These are phyloP conservation scores for Ophioninae sp. DNA, from an alignment of 2,888 invertebrate genomes.

Conservation along the genomic window DNA sequence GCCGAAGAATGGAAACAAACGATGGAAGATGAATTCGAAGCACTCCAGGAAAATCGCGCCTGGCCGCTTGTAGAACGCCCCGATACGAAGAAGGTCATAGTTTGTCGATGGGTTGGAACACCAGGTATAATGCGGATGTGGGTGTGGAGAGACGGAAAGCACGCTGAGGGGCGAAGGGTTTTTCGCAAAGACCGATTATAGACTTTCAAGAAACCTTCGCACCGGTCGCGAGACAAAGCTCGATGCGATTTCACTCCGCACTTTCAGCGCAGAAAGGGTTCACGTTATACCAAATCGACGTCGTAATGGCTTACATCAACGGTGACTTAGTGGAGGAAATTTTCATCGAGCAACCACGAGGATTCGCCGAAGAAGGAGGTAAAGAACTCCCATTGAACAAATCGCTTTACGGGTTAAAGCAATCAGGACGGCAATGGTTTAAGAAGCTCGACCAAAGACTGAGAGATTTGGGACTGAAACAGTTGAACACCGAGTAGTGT, in stretches of 20 bases:
- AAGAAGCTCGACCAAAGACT: conserved; percentile 30
- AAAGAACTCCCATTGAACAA: conserved; percentile 60
- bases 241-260: conserved; percentile 1
- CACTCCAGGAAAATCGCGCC: conserved; percentile 21
- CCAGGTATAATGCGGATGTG: conserved; percentile 28
- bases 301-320: conserved; percentile 30
- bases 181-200: conserved; percentile 20
- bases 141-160: background rate
- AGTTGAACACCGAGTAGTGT: conserved; percentile 50
- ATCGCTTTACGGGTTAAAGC: conserved; percentile 63
- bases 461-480: conserved; percentile 18
- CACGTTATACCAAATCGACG: conserved; percentile 8
- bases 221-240: conserved; percentile 10
- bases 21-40: conserved; percentile 42
- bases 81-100: conserved; percentile 26
- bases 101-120: conserved; percentile 37
- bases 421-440: conserved; percentile 63
- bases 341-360: conserved; percentile 19
- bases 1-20: conserved; percentile 39
- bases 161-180: conserved; percentile 1
- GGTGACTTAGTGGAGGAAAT: conserved; percentile 14
- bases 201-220: conserved; percentile 20
- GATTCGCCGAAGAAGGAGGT: conserved; percentile 25
- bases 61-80: conserved; percentile 39
- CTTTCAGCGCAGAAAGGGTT: background rate